Evolutionary conservation across 2,888 invertebrate genomes (phyloP), one percentile per base, ranked within the genome.

Genomic region (Petrophora chlorosata): DNA sequence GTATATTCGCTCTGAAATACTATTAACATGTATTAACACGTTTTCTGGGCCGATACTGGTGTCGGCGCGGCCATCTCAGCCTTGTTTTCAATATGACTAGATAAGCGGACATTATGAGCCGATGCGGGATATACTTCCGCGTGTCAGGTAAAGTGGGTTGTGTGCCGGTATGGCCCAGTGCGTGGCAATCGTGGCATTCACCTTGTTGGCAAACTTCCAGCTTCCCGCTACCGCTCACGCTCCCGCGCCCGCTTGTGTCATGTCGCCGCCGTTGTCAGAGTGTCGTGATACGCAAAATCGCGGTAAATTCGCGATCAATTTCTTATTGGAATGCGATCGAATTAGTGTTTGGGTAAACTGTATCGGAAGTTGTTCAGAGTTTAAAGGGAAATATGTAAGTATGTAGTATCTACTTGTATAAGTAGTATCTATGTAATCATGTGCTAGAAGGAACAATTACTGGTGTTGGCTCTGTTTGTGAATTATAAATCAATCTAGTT

Each of bases 161-260:
- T 25, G 25, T 10, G 9, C 5, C n/a, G 10, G 4, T 73, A 72
- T 73, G 71, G 75, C 74, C 70, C 72, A 76, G 71, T 78, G 82
- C 79, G 84, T 77, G 79, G 77, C 59, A 30, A 41, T 75, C 78
- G 87, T 90, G 90, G 90, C 90, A 90, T 89, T 90, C 89, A 89
- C 90, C 90, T 90, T 88, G 89, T 89, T 90, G 90, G 90, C 86
- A 57, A 57, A 32, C 34, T 58, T 84, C 88, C 89, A 88, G 65
- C 45, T n/a, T n/a, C n/a, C 60, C 58, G 38, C 60, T 54, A 53
- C 61, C 68, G 70, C 61, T 49, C 38, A 36, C 59, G 63, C 56
- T 57, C 8, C 17, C 33, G 33, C 33, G 9, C 9, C 9, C 26
- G 25, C 19, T n/a, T 29, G n/a, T 12, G 17, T 26, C 17, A n/a